Base-by-base conservation (phyloP, 2,113 vertebrate species). In the Vicugna pacos region DNA sequence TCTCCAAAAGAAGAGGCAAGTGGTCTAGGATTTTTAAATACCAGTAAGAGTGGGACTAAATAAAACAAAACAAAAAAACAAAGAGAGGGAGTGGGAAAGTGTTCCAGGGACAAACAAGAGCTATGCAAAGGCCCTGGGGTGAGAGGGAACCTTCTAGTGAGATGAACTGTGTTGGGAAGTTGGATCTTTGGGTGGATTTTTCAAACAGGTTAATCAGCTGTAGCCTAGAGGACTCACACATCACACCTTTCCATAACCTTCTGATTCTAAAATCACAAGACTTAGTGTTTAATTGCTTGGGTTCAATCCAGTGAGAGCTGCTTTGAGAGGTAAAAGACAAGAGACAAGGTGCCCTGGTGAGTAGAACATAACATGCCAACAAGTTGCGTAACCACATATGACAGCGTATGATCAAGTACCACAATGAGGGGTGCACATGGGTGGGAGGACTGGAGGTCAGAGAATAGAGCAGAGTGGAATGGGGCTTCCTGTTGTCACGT, bases 231-330 rank as follows among this genome's bases (percentile, higher is more conserved):
- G 60, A 91, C 19, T 81, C 62, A 94, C 15, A 24, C 92, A 76
- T 94, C 48, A 94, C 26, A 67, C 52, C n/a, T 89, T 80, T 94
- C 60, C 54, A 50, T 65, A 73, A 91, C 30, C 65, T 94, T 86
- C 20, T 35, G 67, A 77, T 50, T 42, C n/a, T 91, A 92, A 93
- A 89, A 93, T 93, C 35, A 86, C 28, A 82, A 73, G 76, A 91
- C 91, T 92, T 91, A 93, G 20, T 22, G 65, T 82, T 69, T 86
- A 67, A 62, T 89, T 93, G 48, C 92, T 96, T 93, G 72, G 82
- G 26, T 72, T 89, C 54, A 92, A 52, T 89, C 54, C 67, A 93
- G 52, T 19, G 28, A 96, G n/a, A 90, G 50, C 62, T 13, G 22
- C 48, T 85, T 89, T 89, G 87, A 81, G 79, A 96, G 38, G 84